Conservation (phyloP, 2,797 vertebrate genomes). For the Amazona finschi region DNA sequence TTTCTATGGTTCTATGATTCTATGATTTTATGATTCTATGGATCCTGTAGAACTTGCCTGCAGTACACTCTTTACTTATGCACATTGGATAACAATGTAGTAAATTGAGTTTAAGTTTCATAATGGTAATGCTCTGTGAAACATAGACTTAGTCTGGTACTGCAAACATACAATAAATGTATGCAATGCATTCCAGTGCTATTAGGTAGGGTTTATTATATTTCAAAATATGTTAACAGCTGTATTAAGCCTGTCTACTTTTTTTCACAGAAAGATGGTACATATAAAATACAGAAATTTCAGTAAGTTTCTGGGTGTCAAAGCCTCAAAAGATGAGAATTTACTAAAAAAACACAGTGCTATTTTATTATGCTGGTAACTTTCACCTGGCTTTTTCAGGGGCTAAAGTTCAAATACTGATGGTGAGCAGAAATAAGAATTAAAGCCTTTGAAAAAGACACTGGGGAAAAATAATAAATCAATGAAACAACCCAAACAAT, state of each 20-base stretch:
- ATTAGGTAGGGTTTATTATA: neutral
- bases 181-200: neutral
- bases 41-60: neutral
- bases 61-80: neutral
- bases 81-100: neutral
- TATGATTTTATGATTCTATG: neutral
- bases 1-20: neutral
- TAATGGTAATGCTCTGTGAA: neutral
- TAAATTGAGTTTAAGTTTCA: neutral
- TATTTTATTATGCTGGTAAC: neutral
- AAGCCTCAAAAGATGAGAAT: neutral
- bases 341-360: neutral
- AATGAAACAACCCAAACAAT: neutral
- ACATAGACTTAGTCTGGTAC: neutral
- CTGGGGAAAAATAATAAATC: neutral
- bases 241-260: neutral
- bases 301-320: neutral
- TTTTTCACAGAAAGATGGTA: neutral
- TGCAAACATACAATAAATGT: neutral
- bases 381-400: neutral
- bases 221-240: neutral
- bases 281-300: neutral
- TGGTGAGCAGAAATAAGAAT: neutral
- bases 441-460: neutral
- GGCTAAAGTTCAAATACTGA: neutral